phyloP scores from a whole-genome alignment of 1,140 invertebrate genomes.

The Cydia splendana region DNA sequence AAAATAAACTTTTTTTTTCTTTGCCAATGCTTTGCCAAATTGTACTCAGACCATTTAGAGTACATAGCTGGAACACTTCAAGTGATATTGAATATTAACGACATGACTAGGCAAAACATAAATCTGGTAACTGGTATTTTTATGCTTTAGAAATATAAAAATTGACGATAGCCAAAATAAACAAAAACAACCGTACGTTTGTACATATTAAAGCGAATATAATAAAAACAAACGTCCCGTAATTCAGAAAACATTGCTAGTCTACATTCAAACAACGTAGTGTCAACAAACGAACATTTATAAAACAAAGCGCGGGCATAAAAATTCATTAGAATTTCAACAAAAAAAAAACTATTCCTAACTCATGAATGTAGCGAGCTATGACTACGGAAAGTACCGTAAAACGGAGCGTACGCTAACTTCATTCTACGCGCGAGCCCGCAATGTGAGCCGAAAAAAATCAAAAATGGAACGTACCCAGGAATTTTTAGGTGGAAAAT shows the following conservation, averaged over 20 bases:
- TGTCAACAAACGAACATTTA: slow-evolving; percentile 5
- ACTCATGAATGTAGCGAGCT: background rate
- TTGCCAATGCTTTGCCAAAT: too few relatives aligned
- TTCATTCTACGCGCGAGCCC: slow-evolving; percentile 3
- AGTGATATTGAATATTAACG: background rate
- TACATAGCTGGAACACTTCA: too few relatives aligned
- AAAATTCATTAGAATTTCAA: background rate
- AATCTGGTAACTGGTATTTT: background rate
- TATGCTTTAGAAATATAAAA: background rate
- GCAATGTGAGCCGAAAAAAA: background rate
- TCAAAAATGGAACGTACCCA: slow-evolving; percentile 8
- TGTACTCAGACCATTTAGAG: too few relatives aligned
- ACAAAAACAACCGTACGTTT: background rate
- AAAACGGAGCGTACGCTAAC: background rate
- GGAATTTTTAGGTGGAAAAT: slow-evolving; percentile 4
- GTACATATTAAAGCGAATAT: background rate
- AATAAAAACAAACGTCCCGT: background rate
- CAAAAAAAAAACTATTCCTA: background rate
- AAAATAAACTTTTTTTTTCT: too few relatives aligned
- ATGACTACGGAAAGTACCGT: slow-evolving; percentile 9
- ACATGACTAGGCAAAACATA: background rate
- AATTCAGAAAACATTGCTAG: slow-evolving; percentile 3
- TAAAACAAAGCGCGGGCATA: background rate
- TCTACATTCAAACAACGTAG: slow-evolving; percentile 3
- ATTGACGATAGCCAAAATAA: background rate